Percentiles rank a stretch among this genome's conserved stretches.
Evolutionary conservation across 2,113 vertebrate species (phyloP).

Genomic region (Oxygymnocypris stewartii): DNA sequence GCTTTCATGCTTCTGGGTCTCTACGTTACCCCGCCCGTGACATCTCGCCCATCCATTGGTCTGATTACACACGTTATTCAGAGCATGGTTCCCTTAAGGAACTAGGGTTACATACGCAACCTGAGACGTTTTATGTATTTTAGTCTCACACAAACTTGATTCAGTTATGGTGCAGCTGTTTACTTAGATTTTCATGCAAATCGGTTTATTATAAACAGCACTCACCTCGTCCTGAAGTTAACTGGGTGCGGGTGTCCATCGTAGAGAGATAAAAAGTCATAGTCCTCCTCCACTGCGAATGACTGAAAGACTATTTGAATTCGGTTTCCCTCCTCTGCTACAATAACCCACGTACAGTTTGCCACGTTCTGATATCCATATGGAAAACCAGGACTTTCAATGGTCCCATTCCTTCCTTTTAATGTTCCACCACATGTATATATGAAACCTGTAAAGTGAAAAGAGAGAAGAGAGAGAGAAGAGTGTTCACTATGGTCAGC

Average conservation of each 20-base stretch:
- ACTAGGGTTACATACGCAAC: no score
- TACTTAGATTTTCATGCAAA: neutral
- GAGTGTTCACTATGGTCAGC: conserved; percentile 14
- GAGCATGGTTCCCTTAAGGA: no score
- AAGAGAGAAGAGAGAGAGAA: conserved; percentile 41
- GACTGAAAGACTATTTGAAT: conserved; percentile 99
- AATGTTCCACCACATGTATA: conserved; percentile 97
- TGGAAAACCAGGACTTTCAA: conserved; percentile 98
- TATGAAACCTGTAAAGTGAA: conserved; percentile 86
- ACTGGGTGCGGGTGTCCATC: conserved; percentile 96
- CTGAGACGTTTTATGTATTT: neutral
- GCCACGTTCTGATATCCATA: conserved; percentile 99
- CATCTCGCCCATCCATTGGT: no score
- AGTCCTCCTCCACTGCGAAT: conserved; percentile 98
- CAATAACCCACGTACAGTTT: conserved; percentile 98
- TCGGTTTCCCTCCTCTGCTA: conserved; percentile 95
- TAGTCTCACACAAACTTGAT: neutral
- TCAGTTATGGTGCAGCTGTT: neutral
- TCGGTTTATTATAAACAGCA: conserved; percentile 1
- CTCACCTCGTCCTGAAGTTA: conserved; percentile 97
- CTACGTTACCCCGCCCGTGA: no score
- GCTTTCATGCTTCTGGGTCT: no score
- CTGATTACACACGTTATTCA: no score
- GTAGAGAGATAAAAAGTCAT: conserved; percentile 97
- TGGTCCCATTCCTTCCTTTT: conserved; percentile 97